These are phyloP conservation scores for Triplophysa tibetana DNA, from an alignment of 2,113 vertebrate genomes.

Conservation along the genomic window DNA sequence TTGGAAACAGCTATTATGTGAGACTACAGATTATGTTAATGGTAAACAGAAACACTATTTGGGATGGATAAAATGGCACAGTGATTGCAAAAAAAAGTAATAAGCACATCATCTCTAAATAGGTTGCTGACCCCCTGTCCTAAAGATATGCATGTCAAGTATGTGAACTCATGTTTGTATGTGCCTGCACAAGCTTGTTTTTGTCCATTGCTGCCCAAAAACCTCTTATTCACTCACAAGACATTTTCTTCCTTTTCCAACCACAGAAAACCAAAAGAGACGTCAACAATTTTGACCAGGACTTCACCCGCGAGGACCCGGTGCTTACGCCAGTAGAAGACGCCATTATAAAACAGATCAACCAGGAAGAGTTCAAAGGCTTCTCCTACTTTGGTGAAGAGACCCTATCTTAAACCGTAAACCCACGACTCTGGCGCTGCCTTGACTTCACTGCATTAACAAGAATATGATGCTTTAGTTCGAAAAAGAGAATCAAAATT, in stretches of 20 bases:
- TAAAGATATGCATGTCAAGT: not conserved
- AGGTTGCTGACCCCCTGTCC: not conserved
- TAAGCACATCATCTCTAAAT: not conserved
- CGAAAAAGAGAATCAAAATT: constrained; percentile 1
- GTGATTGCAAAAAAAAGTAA: too few relatives aligned
- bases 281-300: constrained; percentile 99
- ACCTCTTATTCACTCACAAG: not conserved
- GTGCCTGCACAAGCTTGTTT: not conserved
- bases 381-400: constrained; percentile 97
- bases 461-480: constrained; percentile 10
- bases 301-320: constrained; percentile 96
- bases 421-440: constrained; percentile 31
- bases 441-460: not conserved
- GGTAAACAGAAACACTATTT: too few relatives aligned
- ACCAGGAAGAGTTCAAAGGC: constrained; percentile 98
- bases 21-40: too few relatives aligned
- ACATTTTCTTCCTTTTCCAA: not conserved
- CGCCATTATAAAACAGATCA: constrained; percentile 95
- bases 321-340: constrained; percentile 92
- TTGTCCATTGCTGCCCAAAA: not conserved
- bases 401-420: constrained; percentile 74
- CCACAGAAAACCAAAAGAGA: constrained; percentile 98
- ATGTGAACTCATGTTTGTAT: not conserved
- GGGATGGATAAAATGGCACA: too few relatives aligned
- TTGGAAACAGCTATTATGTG: too few relatives aligned